Base-by-base conservation (phyloP, 2,113 vertebrate genomes). In the Vanacampus margaritifer region DNA sequence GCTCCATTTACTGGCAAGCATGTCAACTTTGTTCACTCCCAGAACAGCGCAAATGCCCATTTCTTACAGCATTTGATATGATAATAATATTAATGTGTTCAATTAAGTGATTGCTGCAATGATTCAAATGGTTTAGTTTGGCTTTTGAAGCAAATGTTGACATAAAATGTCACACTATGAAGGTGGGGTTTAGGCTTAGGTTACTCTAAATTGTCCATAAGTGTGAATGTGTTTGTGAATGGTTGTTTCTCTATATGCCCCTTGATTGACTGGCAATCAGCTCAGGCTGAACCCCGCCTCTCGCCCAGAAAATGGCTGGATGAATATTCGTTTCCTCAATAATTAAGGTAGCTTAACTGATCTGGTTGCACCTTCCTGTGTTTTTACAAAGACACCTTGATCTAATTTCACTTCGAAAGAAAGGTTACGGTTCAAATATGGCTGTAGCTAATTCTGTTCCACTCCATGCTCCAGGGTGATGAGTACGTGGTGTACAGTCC, bases 401-500 rank as follows among this genome's bases (percentile, higher is more conserved):
- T 28, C 10, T 35, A 21, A 35, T 19, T 36, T 7, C 8, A 6
- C 3, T 58, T 58, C 3, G 32, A 32, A 28, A 23, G 48, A 54
- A 54, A 26, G 51, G 9, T 54, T 54, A 24, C 12, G 4, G 51
- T 24, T 60, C 39, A 37, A 62, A 62, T 62, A 16, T 26, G 16
- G 39, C 60, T 63, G 5, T 23, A 17, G 39, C 39, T 14, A 16
- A 26, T 63, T 14, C 3, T 46, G 8, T 48, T 50, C 12, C 16
- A 35, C 5, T n/a, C 3, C 67, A 16, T 75, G 14, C 65, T 68
- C 2, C 82, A 96, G 94, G 93, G 94, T 82, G 92, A 96, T 54
- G 93, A 95, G 86, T 96, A 92, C 73, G 93, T 94, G 67, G 93
- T 95, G 16, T 97, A 94, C 88, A 91, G 91, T 72, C 87, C 90